Base-by-base conservation (phyloP, 2,113 vertebrate species). In the Podarcis cretensis region DNA sequence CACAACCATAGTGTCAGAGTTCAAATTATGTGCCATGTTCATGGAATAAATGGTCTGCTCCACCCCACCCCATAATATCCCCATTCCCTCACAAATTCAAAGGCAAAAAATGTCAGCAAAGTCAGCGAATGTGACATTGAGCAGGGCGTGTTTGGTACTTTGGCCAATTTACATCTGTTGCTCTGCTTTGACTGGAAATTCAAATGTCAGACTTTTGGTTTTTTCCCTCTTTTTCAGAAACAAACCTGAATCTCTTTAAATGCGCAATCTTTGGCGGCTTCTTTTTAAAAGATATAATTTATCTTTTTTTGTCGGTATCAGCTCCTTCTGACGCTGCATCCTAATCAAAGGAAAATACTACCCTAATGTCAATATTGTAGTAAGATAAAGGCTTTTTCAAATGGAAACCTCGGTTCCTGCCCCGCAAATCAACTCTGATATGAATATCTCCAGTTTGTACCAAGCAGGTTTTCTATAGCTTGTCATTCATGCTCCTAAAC, bases 251-350 rank as follows among this genome's bases (percentile, higher is more conserved):
- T 71, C 83, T 77, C 63, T 86, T 87, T 83, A 78, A 87, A 87
- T 83, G 92, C 6, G 9, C 59, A 57, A 59, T 40, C n/a, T 73
- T 76, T 89, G 88, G 90, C 79, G 59, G 94, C 77, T 32, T 37
- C 92, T 82, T 92, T 93, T 63, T 80, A 83, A 95, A 86, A 80
- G 89, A 78, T n/a, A 93, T n/a, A 23, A 25, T 89, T 94, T 93
- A 95, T 94, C 95, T 95, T 90, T 94, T 91, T 91, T 4, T 54
- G 66, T 40, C 8, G 3, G 1, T 94, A 92, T 93, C 96, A 92
- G 86, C 73, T 89, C 75, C 68, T 85, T 90, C 87, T 92, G 90
- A 91, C 87, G 89, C 68, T 95, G 87, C 90, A 43, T 92, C 68
- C 88, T 82, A 94, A 90, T 93, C 93, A 89, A 84, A 79, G 78